These are phyloP conservation scores for Mustela nigripes DNA, from an alignment of 2,113 vertebrate genomes.

Conservation along the genomic window DNA sequence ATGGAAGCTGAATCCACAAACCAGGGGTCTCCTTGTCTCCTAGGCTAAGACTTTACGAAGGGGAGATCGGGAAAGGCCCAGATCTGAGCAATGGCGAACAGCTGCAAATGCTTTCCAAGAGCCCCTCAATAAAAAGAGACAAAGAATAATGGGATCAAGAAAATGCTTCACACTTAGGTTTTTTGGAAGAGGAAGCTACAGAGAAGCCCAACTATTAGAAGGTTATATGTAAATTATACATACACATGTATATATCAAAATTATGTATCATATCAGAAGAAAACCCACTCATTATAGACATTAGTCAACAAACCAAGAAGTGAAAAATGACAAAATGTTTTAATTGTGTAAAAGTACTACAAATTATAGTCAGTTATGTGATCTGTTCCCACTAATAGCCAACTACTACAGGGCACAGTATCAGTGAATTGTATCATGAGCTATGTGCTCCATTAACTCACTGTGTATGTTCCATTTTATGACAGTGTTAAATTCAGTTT, in stretches of 20 bases:
- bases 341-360: not conserved
- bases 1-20: fast-evolving
- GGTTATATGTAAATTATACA: not conserved
- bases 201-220: not conserved
- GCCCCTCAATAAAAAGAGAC: not conserved
- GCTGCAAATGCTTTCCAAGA: not conserved
- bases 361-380: not conserved
- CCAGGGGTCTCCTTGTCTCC: no score
- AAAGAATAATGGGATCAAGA: not conserved
- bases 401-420: not conserved
- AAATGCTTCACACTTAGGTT: not conserved
- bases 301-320: constrained; percentile 6
- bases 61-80: not conserved
- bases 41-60: not conserved
- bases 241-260: not conserved
- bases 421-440: not conserved
- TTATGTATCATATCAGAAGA: fast-evolving
- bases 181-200: not conserved
- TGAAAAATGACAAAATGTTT: not conserved
- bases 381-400: not conserved
- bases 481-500: not conserved
- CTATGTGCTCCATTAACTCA: not conserved
- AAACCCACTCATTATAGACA: not conserved
- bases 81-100: not conserved
- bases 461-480: not conserved